A percentile compares a stretch with the other conserved stretches of the same genome.
Conservation (phyloP, 35 echinoderm and acorn worm species). For the Amphiura filiformis region DNA sequence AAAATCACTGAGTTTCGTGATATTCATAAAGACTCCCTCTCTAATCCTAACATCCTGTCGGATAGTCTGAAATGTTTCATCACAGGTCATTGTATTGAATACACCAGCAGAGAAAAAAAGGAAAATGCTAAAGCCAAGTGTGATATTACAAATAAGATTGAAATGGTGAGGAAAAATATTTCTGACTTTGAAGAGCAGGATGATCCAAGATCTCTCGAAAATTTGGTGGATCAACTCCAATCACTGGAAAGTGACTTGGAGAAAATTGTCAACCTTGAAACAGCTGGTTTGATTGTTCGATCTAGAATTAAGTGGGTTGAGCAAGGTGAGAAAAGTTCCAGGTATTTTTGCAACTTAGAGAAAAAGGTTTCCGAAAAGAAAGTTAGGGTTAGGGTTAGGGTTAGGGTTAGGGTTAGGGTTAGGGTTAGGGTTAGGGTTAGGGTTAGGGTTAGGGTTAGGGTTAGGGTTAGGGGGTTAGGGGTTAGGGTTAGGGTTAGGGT, state of each 20-base stretch:
- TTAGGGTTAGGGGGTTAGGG: too few species aligned
- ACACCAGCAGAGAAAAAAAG: neutral
- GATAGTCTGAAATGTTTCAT: neutral
- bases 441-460: too few species aligned
- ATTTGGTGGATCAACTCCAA: neutral
- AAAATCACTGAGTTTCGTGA: neutral
- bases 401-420: too few species aligned
- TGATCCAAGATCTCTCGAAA: neutral
- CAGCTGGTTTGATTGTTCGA: neutral
- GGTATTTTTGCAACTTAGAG: neutral
- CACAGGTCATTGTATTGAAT: neutral
- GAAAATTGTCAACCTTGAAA: neutral
- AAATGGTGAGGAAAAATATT: neutral
- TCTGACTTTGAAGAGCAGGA: too few species aligned
- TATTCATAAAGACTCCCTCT: neutral
- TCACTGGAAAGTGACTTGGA: neutral
- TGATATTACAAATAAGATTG: neutral
- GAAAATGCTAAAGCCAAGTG: neutral
- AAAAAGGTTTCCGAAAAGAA: neutral
- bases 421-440: too few species aligned
- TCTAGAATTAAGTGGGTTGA: constrained; percentile 1
- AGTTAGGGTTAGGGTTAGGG: neutral
- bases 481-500: too few species aligned
- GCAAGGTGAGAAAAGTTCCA: constrained; percentile 1
- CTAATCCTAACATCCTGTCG: neutral